Conservation (phyloP, 2,888 invertebrate species). For the Archaeoteleia sp. region DNA sequence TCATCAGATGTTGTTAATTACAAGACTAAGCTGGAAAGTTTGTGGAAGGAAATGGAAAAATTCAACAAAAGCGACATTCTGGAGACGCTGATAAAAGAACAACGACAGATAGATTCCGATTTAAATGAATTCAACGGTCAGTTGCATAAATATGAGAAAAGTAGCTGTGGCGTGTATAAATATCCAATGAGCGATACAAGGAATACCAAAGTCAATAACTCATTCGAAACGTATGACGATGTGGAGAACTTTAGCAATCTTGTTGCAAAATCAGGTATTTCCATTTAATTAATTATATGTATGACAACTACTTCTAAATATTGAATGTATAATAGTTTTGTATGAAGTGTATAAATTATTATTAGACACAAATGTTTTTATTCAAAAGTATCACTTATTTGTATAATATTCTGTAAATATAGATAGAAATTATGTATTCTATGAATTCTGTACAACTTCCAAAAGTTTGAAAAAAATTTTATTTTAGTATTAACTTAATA, state of each 20-base stretch:
- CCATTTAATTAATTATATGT: too few relatives aligned
- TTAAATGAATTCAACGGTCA: constrained; percentile 55
- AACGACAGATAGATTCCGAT: constrained; percentile 59
- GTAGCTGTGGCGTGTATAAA: constrained; percentile 9
- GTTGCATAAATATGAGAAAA: constrained; percentile 60
- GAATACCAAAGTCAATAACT: constrained; percentile 28
- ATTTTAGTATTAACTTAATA: too few relatives aligned
- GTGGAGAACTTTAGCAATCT: constrained; percentile 63
- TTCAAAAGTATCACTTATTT: too few relatives aligned
- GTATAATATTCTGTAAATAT: too few relatives aligned
- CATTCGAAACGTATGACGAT: constrained; percentile 53
- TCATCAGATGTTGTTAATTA: constrained; percentile 63
- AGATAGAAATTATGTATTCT: too few relatives aligned
- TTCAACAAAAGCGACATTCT: constrained; percentile 59
- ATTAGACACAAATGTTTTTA: too few relatives aligned
- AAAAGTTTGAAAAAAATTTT: too few relatives aligned
- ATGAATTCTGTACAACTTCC: too few relatives aligned
- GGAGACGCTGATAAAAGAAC: constrained; percentile 58
- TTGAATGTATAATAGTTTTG: too few relatives aligned
- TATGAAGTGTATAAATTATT: too few relatives aligned
- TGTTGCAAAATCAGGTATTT: constrained; percentile 66
- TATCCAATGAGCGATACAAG: constrained; percentile 1
- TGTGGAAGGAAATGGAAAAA: constrained; percentile 65
- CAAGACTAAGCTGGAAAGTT: constrained; percentile 59
- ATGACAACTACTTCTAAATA: too few relatives aligned